These are phyloP conservation scores for Stegodyphus mimosarum DNA, from an alignment of 1,140 invertebrate genomes.

Conservation along the genomic window DNA sequence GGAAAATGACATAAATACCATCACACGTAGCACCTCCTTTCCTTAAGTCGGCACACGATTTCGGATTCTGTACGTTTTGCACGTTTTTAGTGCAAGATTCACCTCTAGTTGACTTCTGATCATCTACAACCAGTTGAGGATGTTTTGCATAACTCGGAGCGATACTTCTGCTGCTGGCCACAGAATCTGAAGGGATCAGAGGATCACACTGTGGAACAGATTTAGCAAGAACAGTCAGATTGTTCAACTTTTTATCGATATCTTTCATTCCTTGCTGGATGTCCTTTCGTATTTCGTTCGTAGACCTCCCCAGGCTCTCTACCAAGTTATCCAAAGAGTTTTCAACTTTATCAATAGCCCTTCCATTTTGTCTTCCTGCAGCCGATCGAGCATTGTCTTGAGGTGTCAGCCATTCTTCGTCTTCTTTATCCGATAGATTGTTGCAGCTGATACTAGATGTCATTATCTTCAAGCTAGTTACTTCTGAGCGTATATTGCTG, in stretches of 20 bases:
- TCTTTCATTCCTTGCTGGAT: slow-evolving; percentile 44
- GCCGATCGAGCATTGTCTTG: slow-evolving; percentile 19
- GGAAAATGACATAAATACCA: slow-evolving; percentile 82
- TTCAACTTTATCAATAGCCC: background rate
- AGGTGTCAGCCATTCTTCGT: slow-evolving; percentile 33
- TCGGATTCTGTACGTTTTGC: slow-evolving; percentile 54
- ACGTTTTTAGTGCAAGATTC: slow-evolving; percentile 33
- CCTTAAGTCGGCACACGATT: slow-evolving; percentile 79
- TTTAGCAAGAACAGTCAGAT: slow-evolving; percentile 25
- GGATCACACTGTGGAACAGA: slow-evolving; percentile 13
- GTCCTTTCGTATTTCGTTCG: slow-evolving; percentile 47
- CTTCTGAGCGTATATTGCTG: slow-evolving; percentile 35
- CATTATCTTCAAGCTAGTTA: slow-evolving; percentile 27
- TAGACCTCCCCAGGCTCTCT: slow-evolving; percentile 34
- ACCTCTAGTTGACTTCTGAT: slow-evolving; percentile 6
- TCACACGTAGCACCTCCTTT: slow-evolving; percentile 86
- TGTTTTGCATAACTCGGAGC: background rate
- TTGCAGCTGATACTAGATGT: background rate
- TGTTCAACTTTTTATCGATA: slow-evolving; percentile 45
- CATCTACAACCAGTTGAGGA: background rate
- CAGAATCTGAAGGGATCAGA: slow-evolving; percentile 12
- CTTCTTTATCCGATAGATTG: background rate
- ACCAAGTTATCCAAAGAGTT: slow-evolving; percentile 30
- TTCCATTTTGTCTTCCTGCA: background rate
- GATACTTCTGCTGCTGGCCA: background rate